Base-by-base conservation (phyloP, 2,797 vertebrate species). In the Botia kubotai region DNA sequence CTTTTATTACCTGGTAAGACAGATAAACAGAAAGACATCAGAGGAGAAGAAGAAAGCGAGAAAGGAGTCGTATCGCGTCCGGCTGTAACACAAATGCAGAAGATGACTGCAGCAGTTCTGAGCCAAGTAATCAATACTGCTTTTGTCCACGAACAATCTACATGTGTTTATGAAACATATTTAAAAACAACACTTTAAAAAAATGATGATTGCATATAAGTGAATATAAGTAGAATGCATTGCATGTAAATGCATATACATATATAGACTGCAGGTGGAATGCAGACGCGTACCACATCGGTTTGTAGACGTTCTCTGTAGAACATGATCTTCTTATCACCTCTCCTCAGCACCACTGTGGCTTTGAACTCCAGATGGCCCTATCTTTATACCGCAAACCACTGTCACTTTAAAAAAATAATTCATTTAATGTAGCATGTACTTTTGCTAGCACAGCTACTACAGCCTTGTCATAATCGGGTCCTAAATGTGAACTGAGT, bases 1-100 rank as follows among this genome's bases (percentile, higher is more conserved):
- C 95, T 99, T 99, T 95, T 99, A 99, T 93, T 98, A 99, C 94
- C 94, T 99, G 95, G 97, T 99, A 94, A 96, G 98, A 93, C 98
- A 99, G 95, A 99, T 99, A 95, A 99, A 99, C 95, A 97, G 97
- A 85, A 98, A 98, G 98, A 98, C 97, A 86, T 97, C 98, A 92
- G 96, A 97, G 96, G 97, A 98, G 96, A 99, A 97, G 95, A 98
- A 97, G 93, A 98, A 97, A 91, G 92, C 95, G 91, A 99, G 98
- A 96, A 99, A 98, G 96, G 98, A 97, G 94, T 93, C 96, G 0
- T 87, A 87, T 84, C 99, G 98, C 94, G 94, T 96, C 91, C 94
- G 99, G 94, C 97, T 99, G 89, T 99, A 97, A 96, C 91, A 85
- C 70, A 85, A 67, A 86, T 86, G 77, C 78, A 53, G 0, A 94